These are phyloP conservation scores for Thamnaconus septentrionalis DNA, from an alignment of 2,113 vertebrate species.

Conservation along the genomic window DNA sequence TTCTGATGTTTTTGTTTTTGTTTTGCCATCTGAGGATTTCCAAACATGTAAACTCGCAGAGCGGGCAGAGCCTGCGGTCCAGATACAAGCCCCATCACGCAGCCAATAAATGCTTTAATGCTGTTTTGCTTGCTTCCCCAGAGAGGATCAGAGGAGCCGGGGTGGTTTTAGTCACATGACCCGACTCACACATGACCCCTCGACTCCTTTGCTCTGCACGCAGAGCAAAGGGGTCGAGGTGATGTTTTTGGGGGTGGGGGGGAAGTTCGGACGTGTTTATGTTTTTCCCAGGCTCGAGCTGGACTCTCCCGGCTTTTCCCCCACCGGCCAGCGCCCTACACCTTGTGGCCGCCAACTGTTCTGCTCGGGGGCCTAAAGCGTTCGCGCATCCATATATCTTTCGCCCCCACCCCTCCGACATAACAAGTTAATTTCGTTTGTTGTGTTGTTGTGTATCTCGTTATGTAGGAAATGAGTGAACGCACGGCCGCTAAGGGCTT, in stretches of 20 bases:
- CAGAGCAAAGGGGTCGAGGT: not conserved
- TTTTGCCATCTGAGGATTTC: too few species aligned
- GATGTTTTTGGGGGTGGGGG: not conserved
- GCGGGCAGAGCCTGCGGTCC: conserved; percentile 1
- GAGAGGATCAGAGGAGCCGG: conserved; percentile 10
- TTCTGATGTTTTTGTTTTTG: too few species aligned
- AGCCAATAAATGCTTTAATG: not conserved
- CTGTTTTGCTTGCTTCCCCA: conserved; percentile 23
- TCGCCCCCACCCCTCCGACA: too few species aligned
- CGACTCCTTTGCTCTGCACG: conserved; percentile 12
- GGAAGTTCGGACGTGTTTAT: too few species aligned
- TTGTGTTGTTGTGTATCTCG: too few species aligned
- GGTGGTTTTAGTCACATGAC: conserved; percentile 30
- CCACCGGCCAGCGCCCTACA: too few species aligned
- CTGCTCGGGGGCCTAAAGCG: too few species aligned
- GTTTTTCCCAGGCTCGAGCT: conserved; percentile 54
- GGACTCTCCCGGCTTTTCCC: not conserved
- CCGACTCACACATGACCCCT: conserved; percentile 18
- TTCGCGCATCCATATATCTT: too few species aligned
- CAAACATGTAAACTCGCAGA: conserved; percentile 25
- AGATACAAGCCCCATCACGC: not conserved
- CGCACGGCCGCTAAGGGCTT: too few species aligned
- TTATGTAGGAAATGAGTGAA: too few species aligned
- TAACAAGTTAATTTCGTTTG: too few species aligned
- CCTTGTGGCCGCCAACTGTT: too few species aligned